Percentiles rank a stretch among this genome's conserved stretches.
Evolutionary conservation across 2,797 vertebrate species (phyloP).

Genomic region (Mus spretus): DNA sequence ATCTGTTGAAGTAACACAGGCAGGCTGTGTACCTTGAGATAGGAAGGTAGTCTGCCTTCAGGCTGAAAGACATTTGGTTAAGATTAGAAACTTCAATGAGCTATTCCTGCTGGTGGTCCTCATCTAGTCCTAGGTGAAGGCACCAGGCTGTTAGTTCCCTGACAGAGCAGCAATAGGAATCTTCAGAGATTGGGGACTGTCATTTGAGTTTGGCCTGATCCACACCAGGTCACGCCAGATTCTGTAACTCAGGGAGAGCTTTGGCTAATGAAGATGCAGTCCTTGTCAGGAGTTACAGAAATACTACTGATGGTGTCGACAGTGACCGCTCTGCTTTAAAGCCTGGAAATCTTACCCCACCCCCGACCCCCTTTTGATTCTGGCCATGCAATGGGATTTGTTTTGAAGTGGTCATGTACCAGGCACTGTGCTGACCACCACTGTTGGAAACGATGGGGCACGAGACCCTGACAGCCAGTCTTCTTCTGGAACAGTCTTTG

Average conservation of each 20-base stretch:
- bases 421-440: background rate
- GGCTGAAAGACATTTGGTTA: background rate
- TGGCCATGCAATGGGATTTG: background rate
- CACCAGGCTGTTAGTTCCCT: background rate
- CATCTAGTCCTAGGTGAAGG: background rate
- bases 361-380: background rate
- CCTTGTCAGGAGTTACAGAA: background rate
- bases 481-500: background rate
- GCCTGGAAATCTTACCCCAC: background rate
- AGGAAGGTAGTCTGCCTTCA: background rate
- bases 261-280: background rate
- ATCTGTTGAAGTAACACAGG: background rate
- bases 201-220: background rate
- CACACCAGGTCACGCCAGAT: background rate
- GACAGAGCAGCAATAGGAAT: background rate
- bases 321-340: background rate
- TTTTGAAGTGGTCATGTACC: background rate
- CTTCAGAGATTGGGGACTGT: background rate
- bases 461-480: background rate
- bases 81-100: background rate
- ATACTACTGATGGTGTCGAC: background rate
- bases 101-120: background rate
- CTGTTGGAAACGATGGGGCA: background rate
- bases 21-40: background rate
- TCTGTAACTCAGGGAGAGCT: background rate